These are phyloP conservation scores for Arctocebus calabarensis DNA, from an alignment of 2,797 vertebrate genomes.

Conservation along the genomic window DNA sequence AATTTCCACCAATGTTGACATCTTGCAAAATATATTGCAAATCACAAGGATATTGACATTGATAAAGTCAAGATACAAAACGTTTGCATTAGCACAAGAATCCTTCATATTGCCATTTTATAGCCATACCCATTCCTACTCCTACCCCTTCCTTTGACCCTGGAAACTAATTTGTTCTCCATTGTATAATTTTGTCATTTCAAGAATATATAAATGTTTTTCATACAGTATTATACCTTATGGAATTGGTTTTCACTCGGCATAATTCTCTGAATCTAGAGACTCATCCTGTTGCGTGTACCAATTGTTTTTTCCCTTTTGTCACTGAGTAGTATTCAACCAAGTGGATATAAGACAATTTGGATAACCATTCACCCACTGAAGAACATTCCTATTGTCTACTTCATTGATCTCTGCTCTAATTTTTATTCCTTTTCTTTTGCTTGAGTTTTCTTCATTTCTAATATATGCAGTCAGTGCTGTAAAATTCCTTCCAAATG, in stretches of 20 bases:
- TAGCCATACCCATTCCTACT: neutral
- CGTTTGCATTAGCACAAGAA: neutral
- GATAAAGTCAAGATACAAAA: neutral
- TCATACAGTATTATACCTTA: neutral
- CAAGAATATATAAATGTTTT: neutral
- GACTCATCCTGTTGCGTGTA: neutral
- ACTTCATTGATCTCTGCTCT: neutral
- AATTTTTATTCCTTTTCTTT: neutral
- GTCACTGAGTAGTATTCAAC: neutral
- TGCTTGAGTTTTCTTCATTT: slow-evolving; percentile 29
- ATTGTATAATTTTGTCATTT: slow-evolving; percentile 12
- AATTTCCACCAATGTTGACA: neutral
- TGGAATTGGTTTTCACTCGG: neutral
- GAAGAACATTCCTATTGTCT: slow-evolving; percentile 6
- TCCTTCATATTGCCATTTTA: neutral
- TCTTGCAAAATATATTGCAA: neutral
- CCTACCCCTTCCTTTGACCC: neutral
- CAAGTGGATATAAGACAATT: neutral
- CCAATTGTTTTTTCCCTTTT: neutral
- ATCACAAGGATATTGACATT: neutral
- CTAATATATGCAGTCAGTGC: neutral
- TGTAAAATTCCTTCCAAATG: neutral
- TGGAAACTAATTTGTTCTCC: slow-evolving; percentile 2
- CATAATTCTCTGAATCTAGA: neutral
- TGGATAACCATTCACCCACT: neutral